A percentile compares a stretch with the other conserved stretches of the same genome.
phyloP scores from a whole-genome alignment of 2,888 invertebrate species.

The Panorpa germanica region DNA sequence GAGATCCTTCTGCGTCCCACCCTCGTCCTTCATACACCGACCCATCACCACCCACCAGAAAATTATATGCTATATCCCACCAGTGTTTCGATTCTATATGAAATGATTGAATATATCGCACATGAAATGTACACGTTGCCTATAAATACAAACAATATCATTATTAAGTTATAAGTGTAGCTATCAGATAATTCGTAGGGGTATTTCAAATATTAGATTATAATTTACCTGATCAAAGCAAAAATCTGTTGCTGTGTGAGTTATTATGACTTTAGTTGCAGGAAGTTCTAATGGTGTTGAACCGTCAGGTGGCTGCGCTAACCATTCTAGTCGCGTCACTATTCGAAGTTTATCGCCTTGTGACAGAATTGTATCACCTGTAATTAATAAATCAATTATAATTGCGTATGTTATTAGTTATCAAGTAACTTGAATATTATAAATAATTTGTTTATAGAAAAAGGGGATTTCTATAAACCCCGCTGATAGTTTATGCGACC shows the following conservation, averaged over 20 bases:
- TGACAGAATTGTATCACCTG: constrained; percentile 13
- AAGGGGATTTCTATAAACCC: not conserved
- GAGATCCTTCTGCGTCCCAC: constrained; percentile 54
- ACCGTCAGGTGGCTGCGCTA: constrained; percentile 38
- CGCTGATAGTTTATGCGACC: too few relatives aligned
- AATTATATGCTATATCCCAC: constrained; percentile 59
- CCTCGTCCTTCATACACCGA: constrained; percentile 53
- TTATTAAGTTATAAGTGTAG: not conserved
- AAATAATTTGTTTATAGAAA: too few relatives aligned
- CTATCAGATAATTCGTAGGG: too few relatives aligned
- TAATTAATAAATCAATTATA: not conserved
- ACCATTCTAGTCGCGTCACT: constrained; percentile 40
- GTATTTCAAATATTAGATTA: not conserved
- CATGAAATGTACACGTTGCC: constrained; percentile 36
- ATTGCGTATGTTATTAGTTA: not conserved
- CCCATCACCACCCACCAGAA: constrained; percentile 62
- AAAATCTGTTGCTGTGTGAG: constrained; percentile 42
- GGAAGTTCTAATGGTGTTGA: constrained; percentile 28
- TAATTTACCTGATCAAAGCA: constrained; percentile 31
- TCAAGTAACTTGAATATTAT: too few relatives aligned
- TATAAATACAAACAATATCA: constrained; percentile 18
- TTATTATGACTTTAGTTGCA: constrained; percentile 35
- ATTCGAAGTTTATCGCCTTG: constrained; percentile 27
- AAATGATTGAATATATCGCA: constrained; percentile 41
- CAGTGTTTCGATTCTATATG: constrained; percentile 46